A percentile compares a stretch with the other conserved stretches of the same genome.
Evolutionary conservation across 2,888 invertebrate genomes (phyloP).

Genomic region (Thumatha senex): DNA sequence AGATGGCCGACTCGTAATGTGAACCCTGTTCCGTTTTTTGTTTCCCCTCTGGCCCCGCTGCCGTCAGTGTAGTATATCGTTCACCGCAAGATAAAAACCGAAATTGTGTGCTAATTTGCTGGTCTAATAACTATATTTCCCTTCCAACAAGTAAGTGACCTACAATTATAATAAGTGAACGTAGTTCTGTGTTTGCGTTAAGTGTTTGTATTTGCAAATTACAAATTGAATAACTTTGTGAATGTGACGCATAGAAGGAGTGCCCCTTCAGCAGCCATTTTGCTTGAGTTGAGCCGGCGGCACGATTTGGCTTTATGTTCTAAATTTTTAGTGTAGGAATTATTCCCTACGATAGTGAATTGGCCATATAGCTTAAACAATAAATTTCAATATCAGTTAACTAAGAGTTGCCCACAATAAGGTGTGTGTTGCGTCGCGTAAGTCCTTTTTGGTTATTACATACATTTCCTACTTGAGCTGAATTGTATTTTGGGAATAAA

Average conservation of each 20-base stretch:
- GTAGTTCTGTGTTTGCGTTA: conserved; percentile 49
- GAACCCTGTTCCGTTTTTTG: conserved; percentile 82
- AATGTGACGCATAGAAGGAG: conserved; percentile 86
- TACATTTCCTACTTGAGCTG: conserved; percentile 49
- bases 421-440: conserved; percentile 40
- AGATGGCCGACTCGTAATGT: conserved; percentile 70
- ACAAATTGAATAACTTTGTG: conserved; percentile 60
- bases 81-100: conserved; percentile 82
- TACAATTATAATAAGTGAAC: conserved; percentile 63
- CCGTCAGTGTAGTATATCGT: conserved; percentile 83
- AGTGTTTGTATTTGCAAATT: conserved; percentile 54
- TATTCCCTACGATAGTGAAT: conserved; percentile 20
- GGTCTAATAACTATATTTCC: conserved; percentile 80
- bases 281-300: conserved; percentile 74
- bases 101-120: conserved; percentile 81
- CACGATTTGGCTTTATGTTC: conserved; percentile 67
- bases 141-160: conserved; percentile 83
- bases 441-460: conserved; percentile 55
- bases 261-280: conserved; percentile 84
- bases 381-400: conserved; percentile 19
- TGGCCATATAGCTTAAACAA: conserved; percentile 16
- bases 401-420: conserved; percentile 21
- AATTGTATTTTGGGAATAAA: conserved; percentile 55
- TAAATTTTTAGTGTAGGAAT: conserved; percentile 48
- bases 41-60: conserved; percentile 82